Base-by-base conservation (phyloP, 2,113 vertebrate genomes). In the Cisticola juncidis region DNA sequence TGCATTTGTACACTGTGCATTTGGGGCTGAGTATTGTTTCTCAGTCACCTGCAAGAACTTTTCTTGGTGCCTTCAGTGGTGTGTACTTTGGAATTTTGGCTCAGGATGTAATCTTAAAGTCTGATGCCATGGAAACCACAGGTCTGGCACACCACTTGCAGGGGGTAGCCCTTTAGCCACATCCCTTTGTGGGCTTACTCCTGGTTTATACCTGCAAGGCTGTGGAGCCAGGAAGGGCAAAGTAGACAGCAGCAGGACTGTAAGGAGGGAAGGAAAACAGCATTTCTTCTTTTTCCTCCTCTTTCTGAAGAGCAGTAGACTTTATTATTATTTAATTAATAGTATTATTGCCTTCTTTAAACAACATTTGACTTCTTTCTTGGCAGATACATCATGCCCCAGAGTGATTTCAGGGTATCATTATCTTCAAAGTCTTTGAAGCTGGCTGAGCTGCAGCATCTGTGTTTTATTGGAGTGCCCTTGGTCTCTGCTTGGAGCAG, bases 401-500 rank as follows among this genome's bases (percentile, higher is more conserved):
- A 18, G 22, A 42, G 18, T 60, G 61, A 81, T 64, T 94, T 96
- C 80, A 94, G 77, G 44, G 86, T 88, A 72, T 79, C 64, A 84
- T 96, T 92, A 95, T 86, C 95, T 94, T 97, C 90, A 94, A 95
- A 94, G 90, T 69, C 73, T 92, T 92, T 2, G 2, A 95, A 90
- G 72, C 68, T 84, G 88, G 51, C 80, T 92, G 83, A 88, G 65
- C 86, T 84, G 86, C 80, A 95, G 76, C 88, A 88, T 88, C 65
- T 60, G 10, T 86, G 45, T 92, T 96, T 92, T 92, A 78, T 54
- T 95, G 92, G 36, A 68, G 42, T 53, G n/a, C 40, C 87, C 36
- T 64, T 74, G 44, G 51, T 88, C 51, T 70, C 60, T 81, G 19
- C 51, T 80, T 9, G 3, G 60, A 86, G 44, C 1, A 5, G n/a